Conservation (phyloP, 2,888 invertebrate genomes). For the Candidula unifasciata region DNA sequence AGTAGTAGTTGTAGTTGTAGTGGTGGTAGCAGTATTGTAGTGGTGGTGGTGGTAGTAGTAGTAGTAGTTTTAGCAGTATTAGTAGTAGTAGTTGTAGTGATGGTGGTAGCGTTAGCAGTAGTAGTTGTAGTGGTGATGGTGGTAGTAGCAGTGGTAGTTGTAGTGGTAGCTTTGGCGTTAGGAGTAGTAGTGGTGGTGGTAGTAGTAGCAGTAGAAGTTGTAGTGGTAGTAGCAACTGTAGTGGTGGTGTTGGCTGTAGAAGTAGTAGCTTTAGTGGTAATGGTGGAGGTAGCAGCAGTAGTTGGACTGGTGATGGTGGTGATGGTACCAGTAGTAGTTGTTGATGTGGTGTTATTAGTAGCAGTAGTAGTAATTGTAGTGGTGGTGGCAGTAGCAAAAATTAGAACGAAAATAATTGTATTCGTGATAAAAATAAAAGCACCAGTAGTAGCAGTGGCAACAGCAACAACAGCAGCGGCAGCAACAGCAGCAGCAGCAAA, state of each 20-base stretch:
- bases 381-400: not conserved
- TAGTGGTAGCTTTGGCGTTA: not conserved
- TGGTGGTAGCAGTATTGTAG: not conserved
- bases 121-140: not conserved
- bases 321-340: not conserved
- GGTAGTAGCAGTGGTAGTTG: not conserved
- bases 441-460: not conserved
- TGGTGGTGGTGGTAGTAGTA: not conserved
- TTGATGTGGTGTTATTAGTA: not conserved
- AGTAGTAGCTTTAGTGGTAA: not conserved
- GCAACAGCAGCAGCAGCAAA: not conserved
- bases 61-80: not conserved
- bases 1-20: not conserved
- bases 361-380: not conserved
- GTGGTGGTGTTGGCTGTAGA: not conserved
- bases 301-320: not conserved
- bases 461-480: not conserved
- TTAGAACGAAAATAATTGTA: not conserved
- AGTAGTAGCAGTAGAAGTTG: not conserved
- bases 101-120: not conserved
- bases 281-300: not conserved
- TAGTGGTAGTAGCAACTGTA: not conserved
- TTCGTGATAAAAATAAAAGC: not conserved
- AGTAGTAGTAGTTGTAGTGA: not conserved
- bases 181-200: not conserved